Evolutionary conservation across 2,113 vertebrate genomes (phyloP).

Genomic region (Channa argus): DNA sequence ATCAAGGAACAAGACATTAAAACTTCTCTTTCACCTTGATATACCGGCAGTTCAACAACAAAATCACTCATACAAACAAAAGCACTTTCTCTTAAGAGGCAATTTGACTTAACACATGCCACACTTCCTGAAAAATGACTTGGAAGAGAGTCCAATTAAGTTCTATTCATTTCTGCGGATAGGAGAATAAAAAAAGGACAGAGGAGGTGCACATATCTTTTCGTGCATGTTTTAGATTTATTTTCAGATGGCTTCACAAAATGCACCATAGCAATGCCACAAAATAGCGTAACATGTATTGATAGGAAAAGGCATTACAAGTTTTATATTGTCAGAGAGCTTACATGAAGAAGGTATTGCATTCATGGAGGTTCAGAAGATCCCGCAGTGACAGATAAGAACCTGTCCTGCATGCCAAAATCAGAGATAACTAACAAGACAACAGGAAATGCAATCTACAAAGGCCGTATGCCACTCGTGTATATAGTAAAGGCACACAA

Average conservation of each 20-base stretch:
- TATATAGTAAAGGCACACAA: background rate
- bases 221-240: background rate
- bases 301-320: background rate
- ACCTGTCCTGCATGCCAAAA: slow-evolving; percentile 47
- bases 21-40: slow-evolving; percentile 68
- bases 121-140: slow-evolving; percentile 57
- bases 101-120: slow-evolving; percentile 59
- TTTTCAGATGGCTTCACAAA: background rate
- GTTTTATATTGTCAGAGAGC: background rate
- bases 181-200: background rate
- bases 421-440: slow-evolving; percentile 59
- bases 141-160: slow-evolving; percentile 34
- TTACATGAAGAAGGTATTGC: background rate
- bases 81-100: background rate
- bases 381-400: slow-evolving; percentile 62
- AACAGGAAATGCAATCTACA: slow-evolving; percentile 66
- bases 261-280: background rate
- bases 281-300: background rate
- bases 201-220: background rate
- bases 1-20: slow-evolving; percentile 7
- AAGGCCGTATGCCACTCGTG: slow-evolving; percentile 35
- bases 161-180: slow-evolving; percentile 46
- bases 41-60: slow-evolving; percentile 29
- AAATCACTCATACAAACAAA: background rate
- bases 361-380: slow-evolving; percentile 37